Base-by-base conservation (phyloP, 2,888 invertebrate genomes). In the Ornithoptera alexandrae region DNA sequence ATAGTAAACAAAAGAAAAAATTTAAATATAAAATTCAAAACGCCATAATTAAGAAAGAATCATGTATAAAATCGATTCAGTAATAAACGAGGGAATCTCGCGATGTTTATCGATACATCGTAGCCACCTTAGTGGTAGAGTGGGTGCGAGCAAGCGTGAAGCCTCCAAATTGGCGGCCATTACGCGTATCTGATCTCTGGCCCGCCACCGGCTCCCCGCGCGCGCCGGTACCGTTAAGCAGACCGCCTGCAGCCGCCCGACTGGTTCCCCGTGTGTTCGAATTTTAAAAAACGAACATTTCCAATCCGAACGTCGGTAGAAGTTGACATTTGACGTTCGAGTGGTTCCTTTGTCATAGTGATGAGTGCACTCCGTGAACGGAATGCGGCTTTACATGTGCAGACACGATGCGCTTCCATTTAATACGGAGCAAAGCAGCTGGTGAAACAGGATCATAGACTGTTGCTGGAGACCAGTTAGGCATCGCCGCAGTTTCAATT, bases 101-200 rank as follows among this genome's bases (percentile, higher is more conserved):
- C 10, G 65, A 70, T 70, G 39, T 62, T 59, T 66, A 66, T 66
- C 66, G 62, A 46, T 58, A 42, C 53, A 42, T 30, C 57, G 46
- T 36, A 30, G 63, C 63, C 63, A 64, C 63, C 63, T 68, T 46
- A 30, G 42, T 58, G 56, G 62, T 62, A 46, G 58, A 58, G 24
- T 56, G 46, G 46, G 24, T 46, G 69, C 70, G 62, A 39, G 63
- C 68, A 53, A 67, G 70, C 70, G 70, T 70, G 70, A 70, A 70
- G 62, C 63, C 63, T 59, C 70, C 57, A 70, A 70, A 70, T 70
- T 70, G 70, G 57, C 65, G 59, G 67, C 67, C 70, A 70, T 70
- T 70, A 70, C 62, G 67, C 70, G 66, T 70, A 70, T 70, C 70
- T 70, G 70, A 70, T 70, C 70, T 70, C 62, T 67, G 66, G 59